phyloP scores from a whole-genome alignment of 1,140 invertebrate species.

The Odontomachus brunneus region DNA sequence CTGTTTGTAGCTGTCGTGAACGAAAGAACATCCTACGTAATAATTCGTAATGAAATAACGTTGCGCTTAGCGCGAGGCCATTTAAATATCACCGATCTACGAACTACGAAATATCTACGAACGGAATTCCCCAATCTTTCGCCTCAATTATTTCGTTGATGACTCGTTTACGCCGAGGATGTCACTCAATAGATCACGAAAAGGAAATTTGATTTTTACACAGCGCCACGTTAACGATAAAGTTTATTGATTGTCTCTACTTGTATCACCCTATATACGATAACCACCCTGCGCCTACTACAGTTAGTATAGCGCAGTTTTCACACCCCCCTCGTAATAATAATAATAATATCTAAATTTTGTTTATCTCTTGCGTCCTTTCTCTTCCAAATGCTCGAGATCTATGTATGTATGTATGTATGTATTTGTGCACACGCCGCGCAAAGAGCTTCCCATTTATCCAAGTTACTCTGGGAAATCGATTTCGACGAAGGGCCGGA shows the following conservation, averaged over 20 bases:
- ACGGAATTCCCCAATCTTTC: conserved; percentile 27
- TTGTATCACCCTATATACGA: conserved; percentile 60
- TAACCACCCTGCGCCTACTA: conserved; percentile 8
- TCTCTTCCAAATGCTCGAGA: background rate
- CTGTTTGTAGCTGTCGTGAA: background rate
- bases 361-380: background rate
- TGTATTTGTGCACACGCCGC: background rate
- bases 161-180: conserved; percentile 25
- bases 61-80: conserved; percentile 28
- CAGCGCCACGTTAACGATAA: conserved; percentile 37
- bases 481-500: background rate
- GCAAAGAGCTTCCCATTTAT: conserved; percentile 17
- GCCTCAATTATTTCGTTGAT: conserved; percentile 47
- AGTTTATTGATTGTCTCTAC: conserved; percentile 71
- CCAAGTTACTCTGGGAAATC: background rate
- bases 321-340: no score
- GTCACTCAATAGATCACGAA: conserved; percentile 10
- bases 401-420: no score
- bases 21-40: conserved; percentile 16
- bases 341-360: conserved; percentile 49
- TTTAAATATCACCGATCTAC: conserved; percentile 26
- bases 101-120: conserved; percentile 11
- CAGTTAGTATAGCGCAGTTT: no score
- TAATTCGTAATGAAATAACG: conserved; percentile 18
- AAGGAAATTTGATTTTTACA: conserved; percentile 62